phyloP scores from a whole-genome alignment of 2,888 invertebrate species.

The Eupithecia dodoneata region DNA sequence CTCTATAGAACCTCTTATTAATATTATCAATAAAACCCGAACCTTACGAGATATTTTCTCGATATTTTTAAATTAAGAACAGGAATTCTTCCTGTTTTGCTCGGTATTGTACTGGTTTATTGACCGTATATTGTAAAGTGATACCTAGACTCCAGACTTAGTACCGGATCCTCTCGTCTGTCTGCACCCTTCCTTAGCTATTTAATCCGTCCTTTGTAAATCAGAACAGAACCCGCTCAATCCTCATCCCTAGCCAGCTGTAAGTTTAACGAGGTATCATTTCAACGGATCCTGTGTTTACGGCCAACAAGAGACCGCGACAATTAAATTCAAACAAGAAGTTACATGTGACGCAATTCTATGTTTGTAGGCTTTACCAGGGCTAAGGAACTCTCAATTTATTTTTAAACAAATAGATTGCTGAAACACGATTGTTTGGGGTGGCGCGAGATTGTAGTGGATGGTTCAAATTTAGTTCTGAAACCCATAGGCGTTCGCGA shows the following conservation, averaged over 20 bases:
- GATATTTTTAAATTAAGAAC: not conserved
- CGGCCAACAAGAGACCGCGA: slow-evolving; percentile 51
- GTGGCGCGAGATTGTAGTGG: not conserved
- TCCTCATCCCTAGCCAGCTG: slow-evolving; percentile 33
- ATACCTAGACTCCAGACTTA: not conserved
- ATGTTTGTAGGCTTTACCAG: slow-evolving; percentile 6
- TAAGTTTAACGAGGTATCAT: slow-evolving; percentile 62
- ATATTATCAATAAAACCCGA: not conserved
- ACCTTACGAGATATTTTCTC: not conserved
- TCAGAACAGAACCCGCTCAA: slow-evolving; percentile 1
- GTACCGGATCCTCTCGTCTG: not conserved
- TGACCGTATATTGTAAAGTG: not conserved
- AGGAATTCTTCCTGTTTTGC: not conserved
- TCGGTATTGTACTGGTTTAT: not conserved
- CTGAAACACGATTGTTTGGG: not conserved
- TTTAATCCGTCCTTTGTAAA: slow-evolving; percentile 23
- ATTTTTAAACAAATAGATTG: not conserved
- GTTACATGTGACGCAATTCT: slow-evolving; percentile 27
- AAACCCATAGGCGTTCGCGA: not conserved
- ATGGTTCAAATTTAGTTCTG: no score
- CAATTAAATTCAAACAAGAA: slow-evolving; percentile 52
- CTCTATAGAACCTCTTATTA: not conserved
- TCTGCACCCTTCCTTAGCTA: not conserved
- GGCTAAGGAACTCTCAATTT: not conserved
- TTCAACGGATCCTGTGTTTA: slow-evolving; percentile 57